These are phyloP conservation scores for Epinephelus coioides DNA, from an alignment of 2,797 vertebrate genomes.

Conservation along the genomic window DNA sequence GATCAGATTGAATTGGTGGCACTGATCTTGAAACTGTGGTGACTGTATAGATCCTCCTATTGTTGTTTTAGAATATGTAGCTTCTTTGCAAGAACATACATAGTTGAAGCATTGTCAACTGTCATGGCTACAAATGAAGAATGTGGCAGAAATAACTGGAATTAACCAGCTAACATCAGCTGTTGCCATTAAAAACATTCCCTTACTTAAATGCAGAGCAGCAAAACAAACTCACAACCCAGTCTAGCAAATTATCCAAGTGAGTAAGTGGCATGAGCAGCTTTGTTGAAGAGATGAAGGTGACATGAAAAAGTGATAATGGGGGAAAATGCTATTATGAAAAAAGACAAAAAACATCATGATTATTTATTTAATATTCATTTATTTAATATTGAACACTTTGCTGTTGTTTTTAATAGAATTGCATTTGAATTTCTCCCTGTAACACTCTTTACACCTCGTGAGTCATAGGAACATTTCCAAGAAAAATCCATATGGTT, in stretches of 20 bases:
- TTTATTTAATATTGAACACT: background rate
- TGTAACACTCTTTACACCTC: background rate
- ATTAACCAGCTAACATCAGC: background rate
- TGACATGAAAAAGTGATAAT: no score
- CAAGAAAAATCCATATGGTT: conserved; percentile 43
- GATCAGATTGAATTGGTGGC: no score
- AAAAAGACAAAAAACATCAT: background rate
- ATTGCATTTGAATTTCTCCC: no score
- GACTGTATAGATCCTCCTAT: no score
- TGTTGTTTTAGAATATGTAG: no score
- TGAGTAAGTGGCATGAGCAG: no score
- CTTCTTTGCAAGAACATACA: no score
- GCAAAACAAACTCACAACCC: background rate
- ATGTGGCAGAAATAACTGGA: no score
- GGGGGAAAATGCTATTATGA: background rate
- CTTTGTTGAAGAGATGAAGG: no score
- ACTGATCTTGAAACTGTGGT: no score
- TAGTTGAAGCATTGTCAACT: no score
- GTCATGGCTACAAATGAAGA: no score
- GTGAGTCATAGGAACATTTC: conserved; percentile 21
- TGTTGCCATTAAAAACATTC: background rate
- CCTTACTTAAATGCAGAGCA: background rate
- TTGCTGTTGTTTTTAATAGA: background rate
- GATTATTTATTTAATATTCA: background rate
- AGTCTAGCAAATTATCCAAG: background rate